Conservation (phyloP, 2,888 invertebrate species). For the Luffia ferchaultella region DNA sequence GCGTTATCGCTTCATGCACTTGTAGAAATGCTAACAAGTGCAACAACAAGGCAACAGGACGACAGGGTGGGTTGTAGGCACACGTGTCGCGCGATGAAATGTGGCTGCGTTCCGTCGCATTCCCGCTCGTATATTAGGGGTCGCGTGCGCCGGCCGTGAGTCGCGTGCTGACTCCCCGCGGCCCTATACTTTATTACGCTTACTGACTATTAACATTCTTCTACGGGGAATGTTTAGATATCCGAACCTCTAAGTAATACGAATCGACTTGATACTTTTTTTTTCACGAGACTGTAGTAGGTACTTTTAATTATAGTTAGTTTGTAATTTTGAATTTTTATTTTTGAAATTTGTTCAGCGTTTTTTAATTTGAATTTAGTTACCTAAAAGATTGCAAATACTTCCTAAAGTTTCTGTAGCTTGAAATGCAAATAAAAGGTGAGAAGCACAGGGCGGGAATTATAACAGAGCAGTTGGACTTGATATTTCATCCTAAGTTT, state of each 20-base stretch:
- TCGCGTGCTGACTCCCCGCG: conserved; percentile 10
- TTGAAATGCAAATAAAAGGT: no score
- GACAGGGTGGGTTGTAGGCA: conserved; percentile 2
- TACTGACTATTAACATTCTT: conserved; percentile 60
- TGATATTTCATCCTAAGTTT: no score
- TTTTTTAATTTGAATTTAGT: no score
- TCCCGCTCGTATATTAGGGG: conserved; percentile 4
- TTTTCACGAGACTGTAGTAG: not conserved
- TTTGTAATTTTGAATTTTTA: no score
- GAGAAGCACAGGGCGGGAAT: no score
- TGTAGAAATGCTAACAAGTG: conserved; percentile 12
- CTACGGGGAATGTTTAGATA: conserved; percentile 55
- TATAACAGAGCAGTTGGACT: no score
- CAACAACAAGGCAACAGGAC: conserved; percentile 5
- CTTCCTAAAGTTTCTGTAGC: no score
- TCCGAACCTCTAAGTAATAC: conserved; percentile 20
- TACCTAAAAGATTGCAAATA: no score
- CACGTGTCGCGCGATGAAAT: conserved; percentile 2
- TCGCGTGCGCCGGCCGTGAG: not conserved
- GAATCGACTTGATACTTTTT: not conserved
- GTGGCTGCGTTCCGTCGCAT: conserved; percentile 9
- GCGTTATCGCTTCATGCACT: conserved; percentile 10
- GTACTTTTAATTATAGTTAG: no score
- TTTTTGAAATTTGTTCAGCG: no score
- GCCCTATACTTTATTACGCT: conserved; percentile 40